Base-by-base conservation (phyloP, 2,888 invertebrate species). In the Troides helena region DNA sequence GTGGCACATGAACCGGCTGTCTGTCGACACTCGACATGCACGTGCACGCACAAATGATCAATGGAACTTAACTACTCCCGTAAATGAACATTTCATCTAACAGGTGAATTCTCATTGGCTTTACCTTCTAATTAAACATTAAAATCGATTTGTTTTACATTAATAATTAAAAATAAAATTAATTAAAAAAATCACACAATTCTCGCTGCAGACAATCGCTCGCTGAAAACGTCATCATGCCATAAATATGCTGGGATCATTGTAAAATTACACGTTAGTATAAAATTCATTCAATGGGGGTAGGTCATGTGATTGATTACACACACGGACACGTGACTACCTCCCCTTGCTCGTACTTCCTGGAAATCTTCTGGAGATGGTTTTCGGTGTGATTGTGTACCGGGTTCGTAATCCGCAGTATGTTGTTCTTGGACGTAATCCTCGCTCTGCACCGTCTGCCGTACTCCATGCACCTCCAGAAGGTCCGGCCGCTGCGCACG, bases 401-500 rank as follows among this genome's bases (percentile, higher is more conserved):
- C 3, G 91, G 87, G 71, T 92, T 92, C n/a, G 92, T 92, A 72
- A 92, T 86, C 72, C 85, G 83, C 56, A 92, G 75, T 12, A 90
- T 78, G 75, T 92, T 92, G 76, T 92, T 89, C 79, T 92, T 92
- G 14, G 92, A 92, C 3, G 92, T 92, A 71, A 92, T 92, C 71
- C 92, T 83, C 14, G 92, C 92, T n/a, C 92, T 86, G 77, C 92
- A 92, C 61, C 91, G 85, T 75, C 88, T 91, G 23, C 91, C 89
- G 72, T 92, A 92, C 72, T 92, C 92, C 90, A 92, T 90, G 75
- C 93, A 93, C 62, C 92, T 81, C 93, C 93, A 93, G 75, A 93
- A 92, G 7, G 93, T 93, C 62, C 92, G 82, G 12, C 92, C 93
- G 75, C 92, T 92, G 12, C 92, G 85, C 65, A 92, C 92, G 80